These are phyloP conservation scores for Papilio machaon DNA, from an alignment of 1,140 invertebrate species.

Conservation along the genomic window DNA sequence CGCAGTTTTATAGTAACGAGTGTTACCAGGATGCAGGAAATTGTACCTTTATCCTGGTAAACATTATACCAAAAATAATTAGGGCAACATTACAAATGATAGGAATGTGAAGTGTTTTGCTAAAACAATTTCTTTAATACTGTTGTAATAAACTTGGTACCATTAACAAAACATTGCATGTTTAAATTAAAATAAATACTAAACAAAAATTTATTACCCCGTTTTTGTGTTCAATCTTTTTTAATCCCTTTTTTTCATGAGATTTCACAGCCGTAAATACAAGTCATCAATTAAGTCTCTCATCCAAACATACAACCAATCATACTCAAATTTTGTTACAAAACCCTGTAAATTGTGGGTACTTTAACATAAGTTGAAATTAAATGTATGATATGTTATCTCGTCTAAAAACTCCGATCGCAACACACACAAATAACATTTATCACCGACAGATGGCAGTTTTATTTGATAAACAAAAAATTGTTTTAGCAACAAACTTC, in stretches of 20 bases:
- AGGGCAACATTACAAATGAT: neutral
- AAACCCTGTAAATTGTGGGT: neutral
- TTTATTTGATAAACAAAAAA: neutral
- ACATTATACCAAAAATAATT: neutral
- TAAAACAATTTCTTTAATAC: constrained; percentile 7
- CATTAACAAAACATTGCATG: neutral
- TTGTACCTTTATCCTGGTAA: neutral
- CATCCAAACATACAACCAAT: too few species aligned
- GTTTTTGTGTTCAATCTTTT: neutral
- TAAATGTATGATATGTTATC: neutral
- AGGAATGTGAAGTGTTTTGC: constrained; percentile 21
- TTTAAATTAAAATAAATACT: neutral
- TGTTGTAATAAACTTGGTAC: neutral
- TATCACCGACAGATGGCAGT: neutral
- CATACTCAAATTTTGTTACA: neutral
- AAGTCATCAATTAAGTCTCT: neutral
- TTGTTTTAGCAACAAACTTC: constrained; percentile 26
- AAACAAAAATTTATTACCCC: neutral
- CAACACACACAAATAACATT: neutral
- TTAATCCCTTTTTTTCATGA: neutral
- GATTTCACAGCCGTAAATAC: neutral
- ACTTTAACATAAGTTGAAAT: neutral
- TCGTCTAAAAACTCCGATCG: neutral
- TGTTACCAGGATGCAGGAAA: neutral
- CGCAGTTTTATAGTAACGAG: neutral